Percentiles rank a stretch among this genome's conserved stretches.
phyloP scores from a whole-genome alignment of 2,888 invertebrate genomes.

The Archips crataeganus region DNA sequence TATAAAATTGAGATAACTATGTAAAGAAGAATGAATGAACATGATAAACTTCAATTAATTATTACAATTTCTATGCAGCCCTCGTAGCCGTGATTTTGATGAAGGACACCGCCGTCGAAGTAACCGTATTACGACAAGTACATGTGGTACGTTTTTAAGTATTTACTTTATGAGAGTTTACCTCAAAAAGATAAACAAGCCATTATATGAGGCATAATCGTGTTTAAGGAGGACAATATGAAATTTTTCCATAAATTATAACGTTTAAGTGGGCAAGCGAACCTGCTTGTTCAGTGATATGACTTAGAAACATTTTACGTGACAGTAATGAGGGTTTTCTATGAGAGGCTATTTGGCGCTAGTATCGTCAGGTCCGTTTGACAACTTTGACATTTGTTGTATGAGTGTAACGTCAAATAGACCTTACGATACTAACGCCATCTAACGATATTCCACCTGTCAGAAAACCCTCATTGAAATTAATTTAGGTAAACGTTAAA shows the following conservation, averaged over 20 bases:
- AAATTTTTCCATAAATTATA: background rate
- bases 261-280: background rate
- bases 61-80: slow-evolving; percentile 60
- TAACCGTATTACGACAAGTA: slow-evolving; percentile 78
- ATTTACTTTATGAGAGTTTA: background rate
- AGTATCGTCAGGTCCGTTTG: too few species aligned
- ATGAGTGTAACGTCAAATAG: too few species aligned
- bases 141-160: slow-evolving; percentile 75
- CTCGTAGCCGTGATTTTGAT: slow-evolving; percentile 82
- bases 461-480: too few species aligned
- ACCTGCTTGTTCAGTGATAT: background rate
- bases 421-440: too few species aligned
- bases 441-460: too few species aligned
- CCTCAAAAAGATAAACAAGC: background rate
- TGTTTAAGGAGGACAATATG: background rate
- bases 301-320: slow-evolving; percentile 1
- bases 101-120: slow-evolving; percentile 77
- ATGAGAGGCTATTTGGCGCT: too few species aligned
- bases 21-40: background rate
- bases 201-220: background rate
- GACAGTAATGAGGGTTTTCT: too few species aligned
- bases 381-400: too few species aligned
- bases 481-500: background rate
- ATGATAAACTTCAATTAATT: background rate
- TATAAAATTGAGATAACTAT: background rate